Evolutionary conservation across 2,888 invertebrate species (phyloP), one percentile per base, ranked within the genome.

Genomic region (Hipparchia semele): DNA sequence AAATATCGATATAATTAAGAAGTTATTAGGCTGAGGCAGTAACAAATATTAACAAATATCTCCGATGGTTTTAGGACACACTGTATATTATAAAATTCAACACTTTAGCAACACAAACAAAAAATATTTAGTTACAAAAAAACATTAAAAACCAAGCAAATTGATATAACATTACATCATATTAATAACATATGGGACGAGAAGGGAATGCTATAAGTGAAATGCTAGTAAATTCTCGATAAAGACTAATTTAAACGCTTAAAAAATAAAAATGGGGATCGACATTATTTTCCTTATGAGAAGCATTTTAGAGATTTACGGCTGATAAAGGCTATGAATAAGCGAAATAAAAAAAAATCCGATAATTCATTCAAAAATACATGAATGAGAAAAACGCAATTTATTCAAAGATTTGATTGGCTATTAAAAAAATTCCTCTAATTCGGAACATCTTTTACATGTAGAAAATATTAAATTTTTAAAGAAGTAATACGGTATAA

Each of bases 11-110:
- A 1, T 51, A 0, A 9, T 51, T 51, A 9, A 9, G 8, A 53
- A 53, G 12, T 53, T 5, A 12, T 23, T 12, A 5, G 12, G 2
- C 4, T 12, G 10, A 53, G 12, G 2, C 12, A 53, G 53, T 5
- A 6, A 56, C 7, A 6, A 13, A 6, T 13, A 58, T 5, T 53
- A 12, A 12, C 12, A 2, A 12, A 2, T 39, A 12, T n/a, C 53
- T 58, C 23, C 13, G 9, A 13, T 23, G 53, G 10, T 65, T 65
- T 65, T 53, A 65, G 51, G 53, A 53, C 65, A 65, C 2, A 49
- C 51, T 65, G 51, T 64, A 65, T 65, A 39, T 49, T 65, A 39
- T 49, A 49, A 51, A 49, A 49, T 49, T 61, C 49, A 53, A 23
- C 2, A 1, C 1, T 65, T 65, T 33, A 51, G 51, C 33, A 53